These are phyloP conservation scores for Procambarus clarkii DNA, from an alignment of 1,140 invertebrate species.

Conservation along the genomic window DNA sequence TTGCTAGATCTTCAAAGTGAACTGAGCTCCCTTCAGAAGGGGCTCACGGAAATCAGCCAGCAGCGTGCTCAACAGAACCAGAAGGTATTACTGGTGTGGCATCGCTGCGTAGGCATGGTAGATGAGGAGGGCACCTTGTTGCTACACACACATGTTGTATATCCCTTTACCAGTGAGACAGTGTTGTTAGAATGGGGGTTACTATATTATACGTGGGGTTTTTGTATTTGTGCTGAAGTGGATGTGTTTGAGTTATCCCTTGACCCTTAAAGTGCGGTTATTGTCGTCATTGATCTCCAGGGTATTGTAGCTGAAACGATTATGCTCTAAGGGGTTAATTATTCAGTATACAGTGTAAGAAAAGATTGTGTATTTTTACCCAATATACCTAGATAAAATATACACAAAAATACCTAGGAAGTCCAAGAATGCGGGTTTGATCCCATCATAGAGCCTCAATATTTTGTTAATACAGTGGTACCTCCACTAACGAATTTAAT, in stretches of 20 bases:
- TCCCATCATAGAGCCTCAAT: too few species aligned
- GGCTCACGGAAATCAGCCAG: slow-evolving; percentile 90
- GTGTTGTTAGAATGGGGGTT: neutral
- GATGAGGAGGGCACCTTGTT: slow-evolving; percentile 30
- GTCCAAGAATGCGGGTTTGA: too few species aligned
- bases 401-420: too few species aligned
- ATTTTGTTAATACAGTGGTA: too few species aligned
- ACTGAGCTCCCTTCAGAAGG: slow-evolving; percentile 90
- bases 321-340: too few species aligned
- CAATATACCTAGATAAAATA: too few species aligned
- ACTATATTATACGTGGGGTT: neutral
- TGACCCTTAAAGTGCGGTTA: too few species aligned
- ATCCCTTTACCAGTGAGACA: slow-evolving; percentile 27
- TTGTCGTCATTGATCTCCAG: too few species aligned
- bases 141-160: slow-evolving; percentile 29
- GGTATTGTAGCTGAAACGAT: too few species aligned
- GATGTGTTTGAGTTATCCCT: neutral
- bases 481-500: too few species aligned
- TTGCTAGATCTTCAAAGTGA: slow-evolving; percentile 95
- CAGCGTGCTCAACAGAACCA: slow-evolving; percentile 67
- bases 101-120: slow-evolving; percentile 66
- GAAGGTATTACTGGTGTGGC: slow-evolving; percentile 68
- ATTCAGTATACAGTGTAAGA: too few species aligned
- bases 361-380: too few species aligned
- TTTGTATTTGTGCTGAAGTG: neutral